Conservation (phyloP, 2,888 invertebrate species). For the Spisula subtruncata region DNA sequence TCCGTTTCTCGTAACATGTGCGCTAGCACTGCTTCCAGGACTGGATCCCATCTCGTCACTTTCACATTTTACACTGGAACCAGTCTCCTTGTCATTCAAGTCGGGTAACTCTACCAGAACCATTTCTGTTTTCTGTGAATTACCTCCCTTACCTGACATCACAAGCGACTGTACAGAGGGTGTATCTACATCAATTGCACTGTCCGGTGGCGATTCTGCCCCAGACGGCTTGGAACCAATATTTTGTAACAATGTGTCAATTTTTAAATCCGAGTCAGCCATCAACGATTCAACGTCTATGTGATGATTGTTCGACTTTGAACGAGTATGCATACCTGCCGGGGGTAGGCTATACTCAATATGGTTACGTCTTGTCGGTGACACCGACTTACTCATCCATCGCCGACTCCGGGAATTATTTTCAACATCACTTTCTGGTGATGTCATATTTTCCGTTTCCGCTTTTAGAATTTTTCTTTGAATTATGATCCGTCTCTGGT, state of each 20-base stretch:
- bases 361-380: slow-evolving; percentile 44
- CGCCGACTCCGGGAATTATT: slow-evolving; percentile 18
- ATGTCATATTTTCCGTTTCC: slow-evolving; percentile 33
- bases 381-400: slow-evolving; percentile 61
- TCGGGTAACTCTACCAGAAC: slow-evolving; percentile 31
- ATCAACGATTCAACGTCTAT: slow-evolving; percentile 62
- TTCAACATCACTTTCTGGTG: slow-evolving; percentile 34
- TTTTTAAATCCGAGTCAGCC: slow-evolving; percentile 62
- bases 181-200: slow-evolving; percentile 80
- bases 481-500: slow-evolving; percentile 61
- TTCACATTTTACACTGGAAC: neutral
- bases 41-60: slow-evolving; percentile 51
- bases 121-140: slow-evolving; percentile 41
- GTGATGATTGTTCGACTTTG: slow-evolving; percentile 30
- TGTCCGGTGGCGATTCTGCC: slow-evolving; percentile 78
- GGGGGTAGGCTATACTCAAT: slow-evolving; percentile 34
- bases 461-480: slow-evolving; percentile 63
- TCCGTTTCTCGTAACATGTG: slow-evolving; percentile 33
- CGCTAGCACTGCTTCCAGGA: slow-evolving; percentile 57
- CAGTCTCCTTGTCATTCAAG: slow-evolving; percentile 32
- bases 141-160: slow-evolving; percentile 55
- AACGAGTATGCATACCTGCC: slow-evolving; percentile 7
- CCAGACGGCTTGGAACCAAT: slow-evolving; percentile 57
- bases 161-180: slow-evolving; percentile 76
- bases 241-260: slow-evolving; percentile 62